Base-by-base conservation (phyloP, 1,140 invertebrate genomes). In the Polypedilum vanderplanki region DNA sequence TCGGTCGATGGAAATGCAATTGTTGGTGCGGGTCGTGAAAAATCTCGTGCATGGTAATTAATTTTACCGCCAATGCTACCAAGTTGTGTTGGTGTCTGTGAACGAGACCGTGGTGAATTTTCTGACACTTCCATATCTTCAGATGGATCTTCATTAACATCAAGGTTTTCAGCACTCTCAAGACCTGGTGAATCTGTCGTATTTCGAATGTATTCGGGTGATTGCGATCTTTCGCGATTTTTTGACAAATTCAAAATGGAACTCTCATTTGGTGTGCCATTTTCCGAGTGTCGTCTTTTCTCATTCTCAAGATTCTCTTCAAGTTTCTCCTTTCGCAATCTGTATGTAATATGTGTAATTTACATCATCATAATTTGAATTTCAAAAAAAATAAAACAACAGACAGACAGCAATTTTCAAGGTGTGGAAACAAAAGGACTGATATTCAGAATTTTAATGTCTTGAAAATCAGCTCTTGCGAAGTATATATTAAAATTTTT, bases 1-100 rank as follows among this genome's bases (percentile, higher is more conserved):
- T 70, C 65, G 3, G 65, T 70, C 20, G 65, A 70, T 70, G 65
- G 65, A 18, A 70, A 70, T 70, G 65, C 65, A 20, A 70, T 70
- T 70, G 65, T 20, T 20, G 65, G 65, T 22, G 17, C 17, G 4
- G 65, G 65, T 18, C 65, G 17, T 20, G 65, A 20, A 70, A 70
- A 70, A 18, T 70, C 65, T 7, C 65, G 65, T 22, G 17, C n/a
- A 70, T 70, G 15, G 10, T 70, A 70, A 70, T 70, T 70, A 5
- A 70, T 70, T 18, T 70, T 70, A 12, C 18, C 20, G 17, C 18
- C 18, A 9, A 70, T 22, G 10, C 20, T 70, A 1, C 17, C 17
- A 7, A 70, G 20, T 70, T 18, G 17, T 20, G 10, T 17, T 15
- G 17, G 65, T 22, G 65, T 70, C 4, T 70, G 65, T 70, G 65